A percentile compares a stretch with the other conserved stretches of the same genome.
Evolutionary conservation across 2,888 invertebrate genomes (phyloP).

Genomic region (Xylota sylvarum): DNA sequence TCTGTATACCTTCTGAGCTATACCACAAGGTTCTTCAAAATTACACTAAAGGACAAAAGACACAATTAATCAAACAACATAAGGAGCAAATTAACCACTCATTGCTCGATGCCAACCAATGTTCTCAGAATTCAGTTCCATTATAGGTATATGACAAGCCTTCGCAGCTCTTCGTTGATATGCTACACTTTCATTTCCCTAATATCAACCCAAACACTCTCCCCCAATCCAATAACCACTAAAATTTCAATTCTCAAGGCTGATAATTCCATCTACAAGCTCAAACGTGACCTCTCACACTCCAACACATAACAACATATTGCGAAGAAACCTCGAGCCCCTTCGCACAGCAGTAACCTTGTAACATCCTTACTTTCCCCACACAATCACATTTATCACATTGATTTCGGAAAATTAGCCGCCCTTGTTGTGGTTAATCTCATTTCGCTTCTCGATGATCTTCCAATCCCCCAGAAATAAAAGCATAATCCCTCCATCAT

Average conservation of each 20-base stretch:
- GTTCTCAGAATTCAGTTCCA: background rate
- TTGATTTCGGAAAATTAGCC: slow-evolving; percentile 48
- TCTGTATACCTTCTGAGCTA: background rate
- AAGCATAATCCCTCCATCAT: slow-evolving; percentile 51
- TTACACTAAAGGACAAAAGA: background rate
- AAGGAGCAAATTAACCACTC: background rate
- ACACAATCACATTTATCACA: slow-evolving; percentile 45
- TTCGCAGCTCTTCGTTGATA: background rate
- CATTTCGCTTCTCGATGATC: slow-evolving; percentile 58
- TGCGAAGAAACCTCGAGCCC: background rate
- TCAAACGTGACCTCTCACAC: slow-evolving; percentile 9
- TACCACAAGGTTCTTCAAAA: background rate
- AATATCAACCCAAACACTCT: background rate
- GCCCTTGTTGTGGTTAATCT: slow-evolving; percentile 60
- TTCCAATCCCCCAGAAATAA: slow-evolving; percentile 25
- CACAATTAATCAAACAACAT: slow-evolving; percentile 2
- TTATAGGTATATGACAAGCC: background rate
- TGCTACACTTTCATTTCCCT: slow-evolving; percentile 17
- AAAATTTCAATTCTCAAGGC: slow-evolving; percentile 33
- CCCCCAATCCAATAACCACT: slow-evolving; percentile 3
- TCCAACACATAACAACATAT: background rate
- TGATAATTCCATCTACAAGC: slow-evolving; percentile 26
- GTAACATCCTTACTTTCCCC: background rate
- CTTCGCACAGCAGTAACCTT: background rate
- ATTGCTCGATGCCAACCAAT: background rate